These are phyloP conservation scores for Drosophila prolongata DNA, from an alignment of 2,888 invertebrate genomes.

Conservation along the genomic window DNA sequence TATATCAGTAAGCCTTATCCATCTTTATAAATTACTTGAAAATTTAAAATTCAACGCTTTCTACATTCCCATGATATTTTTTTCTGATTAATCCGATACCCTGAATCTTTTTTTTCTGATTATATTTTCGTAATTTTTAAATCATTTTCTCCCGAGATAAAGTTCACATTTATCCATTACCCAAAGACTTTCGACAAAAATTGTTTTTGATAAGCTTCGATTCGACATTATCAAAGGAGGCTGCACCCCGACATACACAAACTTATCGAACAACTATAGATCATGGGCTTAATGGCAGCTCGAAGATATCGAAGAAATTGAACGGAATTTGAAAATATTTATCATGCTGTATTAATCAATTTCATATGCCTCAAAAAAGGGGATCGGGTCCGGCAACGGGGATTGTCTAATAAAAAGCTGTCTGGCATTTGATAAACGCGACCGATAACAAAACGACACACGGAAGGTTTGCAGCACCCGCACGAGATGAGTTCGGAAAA, in stretches of 20 bases:
- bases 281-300: slow-evolving; percentile 67
- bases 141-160: slow-evolving; percentile 33
- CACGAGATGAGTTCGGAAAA: slow-evolving; percentile 40
- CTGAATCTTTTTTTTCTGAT: slow-evolving; percentile 1
- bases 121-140: slow-evolving; percentile 29
- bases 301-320: slow-evolving; percentile 43
- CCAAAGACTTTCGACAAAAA: slow-evolving; percentile 28
- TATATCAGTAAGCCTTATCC: neutral
- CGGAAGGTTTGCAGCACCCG: slow-evolving; percentile 41
- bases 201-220: slow-evolving; percentile 34
- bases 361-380: slow-evolving; percentile 60
- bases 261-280: slow-evolving; percentile 66
- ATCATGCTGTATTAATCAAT: slow-evolving; percentile 77
- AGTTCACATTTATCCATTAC: slow-evolving; percentile 42
- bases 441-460: slow-evolving; percentile 55
- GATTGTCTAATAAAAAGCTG: slow-evolving; percentile 62
- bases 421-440: slow-evolving; percentile 67
- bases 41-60: slow-evolving; percentile 19
- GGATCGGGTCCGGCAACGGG: slow-evolving; percentile 23
- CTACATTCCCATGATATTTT: slow-evolving; percentile 28
- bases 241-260: slow-evolving; percentile 31
- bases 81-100: slow-evolving; percentile 4
- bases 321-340: slow-evolving; percentile 60
- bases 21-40: neutral
- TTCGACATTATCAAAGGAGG: slow-evolving; percentile 23